phyloP scores from a whole-genome alignment of 2,797 vertebrate genomes.

The Coilia nasus region DNA sequence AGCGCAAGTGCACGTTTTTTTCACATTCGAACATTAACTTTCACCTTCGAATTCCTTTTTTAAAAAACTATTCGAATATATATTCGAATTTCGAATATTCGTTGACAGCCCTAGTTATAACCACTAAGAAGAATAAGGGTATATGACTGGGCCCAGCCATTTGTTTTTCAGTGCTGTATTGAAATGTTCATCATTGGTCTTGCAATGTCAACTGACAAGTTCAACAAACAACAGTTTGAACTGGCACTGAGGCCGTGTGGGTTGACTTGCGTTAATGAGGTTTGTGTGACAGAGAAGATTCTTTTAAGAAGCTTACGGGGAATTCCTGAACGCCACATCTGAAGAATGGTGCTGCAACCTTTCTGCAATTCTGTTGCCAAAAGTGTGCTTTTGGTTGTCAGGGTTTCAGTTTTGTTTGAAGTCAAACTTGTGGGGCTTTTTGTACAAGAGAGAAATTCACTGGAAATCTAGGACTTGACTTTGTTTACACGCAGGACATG shows the following conservation, averaged over 20 bases:
- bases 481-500: too few species aligned
- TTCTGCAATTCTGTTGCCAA: neutral
- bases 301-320: constrained; percentile 48
- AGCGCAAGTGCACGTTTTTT: too few species aligned
- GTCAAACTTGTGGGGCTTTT: neutral
- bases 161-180: neutral
- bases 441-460: too few species aligned
- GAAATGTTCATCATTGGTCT: constrained; percentile 20
- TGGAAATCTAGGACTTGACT: too few species aligned
- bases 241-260: constrained; percentile 49
- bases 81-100: too few species aligned
- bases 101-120: too few species aligned
- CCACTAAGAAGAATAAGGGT: neutral
- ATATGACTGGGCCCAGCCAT: neutral
- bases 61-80: too few species aligned
- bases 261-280: constrained; percentile 47
- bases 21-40: too few species aligned
- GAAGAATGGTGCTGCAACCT: neutral
- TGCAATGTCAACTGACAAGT: constrained; percentile 40
- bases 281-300: constrained; percentile 25
- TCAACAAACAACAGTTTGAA: constrained; percentile 39
- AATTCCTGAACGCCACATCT: constrained; percentile 16
- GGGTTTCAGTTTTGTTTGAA: neutral
- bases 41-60: too few species aligned
- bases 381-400: neutral